These are phyloP conservation scores for Conus betulinus DNA, from an alignment of 1,140 invertebrate species.

Conservation along the genomic window DNA sequence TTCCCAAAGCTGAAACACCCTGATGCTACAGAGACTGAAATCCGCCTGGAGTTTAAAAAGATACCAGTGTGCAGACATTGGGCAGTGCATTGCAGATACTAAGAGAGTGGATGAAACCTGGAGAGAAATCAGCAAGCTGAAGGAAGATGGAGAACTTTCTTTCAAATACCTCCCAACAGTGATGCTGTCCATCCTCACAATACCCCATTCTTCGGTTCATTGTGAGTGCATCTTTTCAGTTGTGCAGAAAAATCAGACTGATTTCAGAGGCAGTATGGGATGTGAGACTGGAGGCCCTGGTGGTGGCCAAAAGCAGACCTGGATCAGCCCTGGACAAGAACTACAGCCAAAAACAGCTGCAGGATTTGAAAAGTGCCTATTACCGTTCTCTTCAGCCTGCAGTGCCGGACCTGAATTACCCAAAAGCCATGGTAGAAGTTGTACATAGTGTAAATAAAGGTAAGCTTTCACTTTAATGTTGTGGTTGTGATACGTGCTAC, in stretches of 20 bases:
- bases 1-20: conserved; percentile 1
- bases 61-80: conserved; percentile 24
- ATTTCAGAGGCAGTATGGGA: conserved; percentile 3
- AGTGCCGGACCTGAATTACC: no score
- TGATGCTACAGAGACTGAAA: neutral
- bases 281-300: conserved; percentile 8
- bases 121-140: neutral
- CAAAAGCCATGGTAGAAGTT: no score
- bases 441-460: no score
- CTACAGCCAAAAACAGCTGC: neutral
- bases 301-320: conserved; percentile 12
- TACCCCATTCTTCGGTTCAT: conserved; percentile 18
- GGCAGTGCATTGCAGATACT: neutral
- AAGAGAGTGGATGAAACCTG: conserved; percentile 4
- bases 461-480: no score
- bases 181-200: conserved; percentile 1
- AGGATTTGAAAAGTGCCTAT: conserved; percentile 19
- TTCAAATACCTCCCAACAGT: neutral
- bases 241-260: neutral
- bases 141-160: neutral
- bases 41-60: conserved; percentile 2
- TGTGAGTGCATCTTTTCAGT: conserved; percentile 16
- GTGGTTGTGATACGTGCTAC: no score
- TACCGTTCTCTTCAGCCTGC: neutral
- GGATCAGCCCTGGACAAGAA: neutral